phyloP scores from a whole-genome alignment of 2,113 vertebrate species.

The Malaclemys terrapin region DNA sequence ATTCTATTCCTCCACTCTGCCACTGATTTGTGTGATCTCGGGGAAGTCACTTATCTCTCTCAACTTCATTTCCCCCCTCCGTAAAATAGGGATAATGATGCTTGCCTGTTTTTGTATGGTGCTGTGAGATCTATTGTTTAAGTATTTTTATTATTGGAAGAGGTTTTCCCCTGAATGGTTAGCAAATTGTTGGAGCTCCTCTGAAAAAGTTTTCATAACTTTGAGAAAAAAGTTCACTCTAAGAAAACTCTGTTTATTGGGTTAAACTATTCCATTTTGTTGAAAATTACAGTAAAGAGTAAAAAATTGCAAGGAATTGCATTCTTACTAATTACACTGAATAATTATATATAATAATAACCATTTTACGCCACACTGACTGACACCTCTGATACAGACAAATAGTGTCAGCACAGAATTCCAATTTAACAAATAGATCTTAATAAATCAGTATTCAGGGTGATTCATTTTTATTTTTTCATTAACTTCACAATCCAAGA shows the following conservation, averaged over 20 bases:
- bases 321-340: neutral
- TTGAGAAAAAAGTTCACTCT: neutral
- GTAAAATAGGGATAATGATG: neutral
- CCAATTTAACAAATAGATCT: slow-evolving; percentile 20
- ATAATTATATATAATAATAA: neutral
- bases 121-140: neutral
- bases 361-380: neutral
- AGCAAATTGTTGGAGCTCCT: neutral
- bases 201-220: neutral
- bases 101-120: neutral
- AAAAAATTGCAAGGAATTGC: neutral
- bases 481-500: neutral
- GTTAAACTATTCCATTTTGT: neutral
- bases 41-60: neutral
- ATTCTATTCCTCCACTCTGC: neutral
- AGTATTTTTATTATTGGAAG: neutral
- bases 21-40: fast-evolving
- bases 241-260: neutral
- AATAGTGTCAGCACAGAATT: neutral
- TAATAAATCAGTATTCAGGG: neutral
- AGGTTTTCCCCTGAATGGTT: neutral
- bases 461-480: slow-evolving; percentile 2
- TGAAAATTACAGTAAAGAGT: neutral
- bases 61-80: neutral
- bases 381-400: slow-evolving; percentile 1